Base-by-base conservation (phyloP, 2,888 invertebrate species). In the Schizotus pectinicornis region DNA sequence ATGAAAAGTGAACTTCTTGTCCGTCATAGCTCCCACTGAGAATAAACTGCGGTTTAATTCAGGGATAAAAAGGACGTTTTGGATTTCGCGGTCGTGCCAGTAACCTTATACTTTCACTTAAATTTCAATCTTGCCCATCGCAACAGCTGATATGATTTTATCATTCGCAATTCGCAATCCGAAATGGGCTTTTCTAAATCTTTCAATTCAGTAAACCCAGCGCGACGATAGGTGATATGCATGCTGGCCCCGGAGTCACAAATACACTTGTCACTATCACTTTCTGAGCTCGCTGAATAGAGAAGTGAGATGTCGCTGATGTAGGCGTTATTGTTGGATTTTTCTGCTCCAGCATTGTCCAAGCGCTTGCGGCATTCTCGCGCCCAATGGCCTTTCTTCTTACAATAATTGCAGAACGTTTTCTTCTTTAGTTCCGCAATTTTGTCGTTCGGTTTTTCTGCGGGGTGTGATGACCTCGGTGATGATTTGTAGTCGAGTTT, bases 221-320 rank as follows among this genome's bases (percentile, higher is more conserved):
- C 51, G 1, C 58, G 58, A 36, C 66, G 45, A n/a, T 55, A n/a
- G 0, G 66, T 63, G 38, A 70, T 63, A 36, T 68, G 66, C 13
- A 55, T 50, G 35, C 64, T 69, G 1, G 68, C 68, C 46, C 68
- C 63, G 14, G 67, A 69, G 60, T 68, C 67, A 49, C 61, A 64
- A 32, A 67, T 62, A 67, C 67, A 69, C 34, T 63, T 54, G 0
- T 57, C 55, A 33, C 30, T 13, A n/a, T 57, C 55, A 13, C 56
- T 48, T n/a, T 50, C 55, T 35, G 45, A 45, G 9, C 53, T 59
- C n/a, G n/a, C n/a, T n/a, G n/a, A n/a, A n/a, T n/a, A n/a, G n/a
- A n/a, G n/a, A n/a, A n/a, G n/a, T n/a, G n/a, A n/a, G n/a, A n/a
- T n/a, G n/a, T n/a, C n/a, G n/a, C n/a, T n/a, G n/a, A n/a, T n/a